Conservation (phyloP, 2,113 vertebrate genomes). For the Hemiprocne comata region DNA sequence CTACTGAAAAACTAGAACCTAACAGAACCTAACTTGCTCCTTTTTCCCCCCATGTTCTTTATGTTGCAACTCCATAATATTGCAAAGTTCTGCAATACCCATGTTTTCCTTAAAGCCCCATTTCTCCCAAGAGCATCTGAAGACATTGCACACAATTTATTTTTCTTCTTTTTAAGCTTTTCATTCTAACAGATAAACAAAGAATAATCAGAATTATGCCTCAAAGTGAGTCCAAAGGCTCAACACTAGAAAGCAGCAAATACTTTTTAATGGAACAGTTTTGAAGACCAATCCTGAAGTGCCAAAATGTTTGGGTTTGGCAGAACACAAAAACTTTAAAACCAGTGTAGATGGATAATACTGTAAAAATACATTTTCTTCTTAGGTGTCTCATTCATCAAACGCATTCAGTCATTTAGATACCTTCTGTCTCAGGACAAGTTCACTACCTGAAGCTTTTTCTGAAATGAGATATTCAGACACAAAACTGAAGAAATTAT, state of each 20-base stretch:
- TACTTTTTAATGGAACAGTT: not conserved
- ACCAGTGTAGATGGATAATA: not conserved
- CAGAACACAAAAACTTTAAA: not conserved
- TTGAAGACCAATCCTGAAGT: accelerated
- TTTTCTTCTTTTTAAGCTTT: not conserved
- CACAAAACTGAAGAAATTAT: not conserved
- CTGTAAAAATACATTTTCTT: not conserved
- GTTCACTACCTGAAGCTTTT: not conserved
- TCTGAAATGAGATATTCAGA: not conserved
- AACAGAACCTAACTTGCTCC: not conserved
- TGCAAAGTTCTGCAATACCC: not conserved
- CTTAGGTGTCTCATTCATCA: not conserved
- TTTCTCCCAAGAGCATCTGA: not conserved
- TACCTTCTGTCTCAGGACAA: not conserved
- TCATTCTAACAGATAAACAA: not conserved
- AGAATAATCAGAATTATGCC: not conserved
- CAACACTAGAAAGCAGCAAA: not conserved
- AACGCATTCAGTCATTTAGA: not conserved
- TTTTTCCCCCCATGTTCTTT: not conserved
- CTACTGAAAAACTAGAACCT: not conserved
- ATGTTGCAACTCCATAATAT: not conserved
- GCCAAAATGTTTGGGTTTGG: not conserved
- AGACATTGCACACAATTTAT: not conserved
- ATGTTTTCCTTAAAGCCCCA: not conserved
- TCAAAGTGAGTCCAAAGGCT: not conserved